phyloP scores from a whole-genome alignment of 2,113 vertebrate genomes.

The Dolichallabes microphthalmus region DNA sequence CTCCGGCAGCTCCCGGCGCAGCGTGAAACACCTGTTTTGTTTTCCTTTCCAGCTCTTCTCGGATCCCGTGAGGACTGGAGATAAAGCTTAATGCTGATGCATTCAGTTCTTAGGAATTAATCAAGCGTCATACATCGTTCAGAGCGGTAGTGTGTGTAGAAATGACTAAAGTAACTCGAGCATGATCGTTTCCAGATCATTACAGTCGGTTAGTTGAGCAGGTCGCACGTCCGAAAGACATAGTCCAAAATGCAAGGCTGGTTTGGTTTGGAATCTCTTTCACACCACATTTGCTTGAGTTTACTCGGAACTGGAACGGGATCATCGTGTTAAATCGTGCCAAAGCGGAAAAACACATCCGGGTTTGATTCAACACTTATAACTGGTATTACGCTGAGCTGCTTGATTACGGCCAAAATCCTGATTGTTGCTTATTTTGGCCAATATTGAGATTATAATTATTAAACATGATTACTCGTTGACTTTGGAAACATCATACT shows the following conservation, averaged over 20 bases:
- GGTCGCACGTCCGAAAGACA: background rate
- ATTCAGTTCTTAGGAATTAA: background rate
- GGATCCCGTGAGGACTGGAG: background rate
- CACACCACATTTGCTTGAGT: background rate
- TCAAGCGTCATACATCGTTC: background rate
- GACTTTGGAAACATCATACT: no score
- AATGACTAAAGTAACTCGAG: background rate
- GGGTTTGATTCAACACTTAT: no score
- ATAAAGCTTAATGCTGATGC: background rate
- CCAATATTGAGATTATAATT: no score
- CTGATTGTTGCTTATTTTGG: no score
- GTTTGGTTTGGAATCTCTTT: background rate
- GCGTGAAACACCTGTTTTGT: slow-evolving; percentile 23
- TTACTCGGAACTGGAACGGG: background rate
- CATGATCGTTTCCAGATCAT: background rate
- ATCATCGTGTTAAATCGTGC: no score
- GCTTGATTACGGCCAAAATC: no score
- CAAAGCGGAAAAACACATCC: no score
- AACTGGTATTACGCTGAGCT: no score
- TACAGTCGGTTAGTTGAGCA: background rate
- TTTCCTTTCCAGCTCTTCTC: background rate
- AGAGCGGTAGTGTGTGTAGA: background rate
- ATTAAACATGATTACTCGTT: no score
- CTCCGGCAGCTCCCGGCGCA: background rate
- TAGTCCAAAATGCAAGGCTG: background rate